These are phyloP conservation scores for Galemys pyrenaicus DNA, from an alignment of 2,113 vertebrate species.

Conservation along the genomic window DNA sequence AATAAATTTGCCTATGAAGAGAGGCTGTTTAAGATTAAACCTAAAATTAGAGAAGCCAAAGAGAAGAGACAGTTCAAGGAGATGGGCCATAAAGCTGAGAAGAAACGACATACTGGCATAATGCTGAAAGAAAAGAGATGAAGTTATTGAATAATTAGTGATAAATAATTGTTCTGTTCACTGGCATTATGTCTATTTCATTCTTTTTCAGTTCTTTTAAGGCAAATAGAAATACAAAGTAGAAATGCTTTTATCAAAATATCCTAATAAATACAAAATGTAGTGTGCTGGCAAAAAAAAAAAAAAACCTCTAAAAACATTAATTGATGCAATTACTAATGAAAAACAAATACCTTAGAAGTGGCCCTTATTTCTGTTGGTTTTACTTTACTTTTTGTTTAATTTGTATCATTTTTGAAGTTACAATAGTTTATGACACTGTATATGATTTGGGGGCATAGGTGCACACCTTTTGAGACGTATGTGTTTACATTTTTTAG, in stretches of 20 bases:
- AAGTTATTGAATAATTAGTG: not conserved
- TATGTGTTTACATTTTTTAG: not conserved
- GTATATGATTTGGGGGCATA: no score
- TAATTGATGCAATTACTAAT: not conserved
- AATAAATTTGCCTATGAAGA: not conserved
- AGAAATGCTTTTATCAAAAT: constrained; percentile 6
- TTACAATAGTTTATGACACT: no score
- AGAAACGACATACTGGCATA: not conserved
- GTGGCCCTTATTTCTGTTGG: not conserved
- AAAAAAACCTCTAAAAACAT: not conserved
- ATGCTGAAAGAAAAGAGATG: not conserved
- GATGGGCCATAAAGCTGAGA: not conserved
- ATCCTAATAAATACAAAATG: constrained; percentile 39
- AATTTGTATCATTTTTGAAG: no score
- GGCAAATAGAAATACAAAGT: not conserved
- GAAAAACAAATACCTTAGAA: not conserved
- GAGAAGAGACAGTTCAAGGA: not conserved
- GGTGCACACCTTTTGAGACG: no score
- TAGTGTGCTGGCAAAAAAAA: not conserved
- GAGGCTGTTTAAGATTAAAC: not conserved
- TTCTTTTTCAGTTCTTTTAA: not conserved
- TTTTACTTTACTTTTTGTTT: not conserved
- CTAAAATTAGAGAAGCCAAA: not conserved
- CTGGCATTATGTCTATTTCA: not conserved
- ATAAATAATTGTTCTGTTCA: not conserved